Evolutionary conservation across 2,797 vertebrate species (phyloP).

Genomic region (Rousettus madagascariensis): DNA sequence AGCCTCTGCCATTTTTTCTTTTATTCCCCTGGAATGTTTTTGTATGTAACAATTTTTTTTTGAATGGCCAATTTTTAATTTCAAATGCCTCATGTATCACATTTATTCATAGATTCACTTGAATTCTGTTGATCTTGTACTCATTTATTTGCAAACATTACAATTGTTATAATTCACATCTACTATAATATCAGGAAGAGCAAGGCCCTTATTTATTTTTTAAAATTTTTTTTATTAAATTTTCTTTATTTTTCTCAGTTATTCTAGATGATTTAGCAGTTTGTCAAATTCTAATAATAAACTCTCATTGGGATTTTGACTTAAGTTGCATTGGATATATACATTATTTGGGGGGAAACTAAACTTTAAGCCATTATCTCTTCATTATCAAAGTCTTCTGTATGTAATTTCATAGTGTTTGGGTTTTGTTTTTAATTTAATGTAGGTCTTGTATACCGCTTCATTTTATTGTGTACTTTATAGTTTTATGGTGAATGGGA

Average conservation of each 20-base stretch:
- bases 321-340: background rate
- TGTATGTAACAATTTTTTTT: background rate
- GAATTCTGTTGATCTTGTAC: background rate
- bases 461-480: background rate
- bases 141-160: background rate
- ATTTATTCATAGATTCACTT: background rate
- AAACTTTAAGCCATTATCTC: background rate
- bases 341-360: background rate
- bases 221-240: background rate
- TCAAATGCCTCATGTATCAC: background rate
- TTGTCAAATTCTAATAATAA: background rate
- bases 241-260: background rate
- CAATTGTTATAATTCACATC: background rate
- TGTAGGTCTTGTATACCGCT: background rate
- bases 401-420: background rate
- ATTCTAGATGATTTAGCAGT: conserved; percentile 18
- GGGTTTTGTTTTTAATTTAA: conserved; percentile 23
- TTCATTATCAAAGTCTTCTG: background rate
- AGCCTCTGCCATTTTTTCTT: background rate
- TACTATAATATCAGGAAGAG: background rate
- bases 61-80: conserved; percentile 2
- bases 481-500: background rate
- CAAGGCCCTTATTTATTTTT: background rate
- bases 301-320: background rate
- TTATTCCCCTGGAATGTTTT: conserved; percentile 4